Evolutionary conservation across 2,113 vertebrate species (phyloP).

Genomic region (Crocuta crocuta): DNA sequence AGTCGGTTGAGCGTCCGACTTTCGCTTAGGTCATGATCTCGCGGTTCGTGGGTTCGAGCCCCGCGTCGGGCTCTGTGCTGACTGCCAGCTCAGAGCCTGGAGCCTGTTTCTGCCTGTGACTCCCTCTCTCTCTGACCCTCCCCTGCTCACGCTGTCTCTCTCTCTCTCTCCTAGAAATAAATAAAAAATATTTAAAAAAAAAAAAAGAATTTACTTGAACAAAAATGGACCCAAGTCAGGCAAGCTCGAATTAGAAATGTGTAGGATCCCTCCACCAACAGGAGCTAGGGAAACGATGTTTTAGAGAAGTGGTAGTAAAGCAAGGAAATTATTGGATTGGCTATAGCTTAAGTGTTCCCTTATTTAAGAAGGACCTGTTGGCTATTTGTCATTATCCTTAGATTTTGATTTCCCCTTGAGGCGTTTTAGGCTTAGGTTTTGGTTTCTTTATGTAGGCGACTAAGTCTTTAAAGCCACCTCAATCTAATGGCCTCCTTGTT

Average conservation of each 20-base stretch:
- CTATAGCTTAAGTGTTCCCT: neutral
- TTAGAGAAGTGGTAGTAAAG: neutral
- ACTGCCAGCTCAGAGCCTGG: too few species aligned
- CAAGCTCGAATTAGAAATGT: neutral
- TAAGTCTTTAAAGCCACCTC: neutral
- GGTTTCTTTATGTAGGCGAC: neutral
- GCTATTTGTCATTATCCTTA: neutral
- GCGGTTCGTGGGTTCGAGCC: too few species aligned
- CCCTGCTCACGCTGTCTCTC: too few species aligned
- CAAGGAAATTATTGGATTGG: too few species aligned
- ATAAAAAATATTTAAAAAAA: too few species aligned
- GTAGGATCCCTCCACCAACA: neutral
- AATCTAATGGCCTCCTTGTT: neutral
- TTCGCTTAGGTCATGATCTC: too few species aligned
- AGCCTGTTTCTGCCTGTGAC: too few species aligned
- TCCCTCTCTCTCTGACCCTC: too few species aligned
- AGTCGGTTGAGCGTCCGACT: too few species aligned
- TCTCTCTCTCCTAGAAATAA: too few species aligned
- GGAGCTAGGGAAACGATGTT: neutral
- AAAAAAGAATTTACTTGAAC: neutral
- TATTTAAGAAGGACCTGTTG: neutral
- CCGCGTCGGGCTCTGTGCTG: too few species aligned
- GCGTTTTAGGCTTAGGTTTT: neutral
- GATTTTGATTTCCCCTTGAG: neutral
- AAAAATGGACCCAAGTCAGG: neutral